Evolutionary conservation across 2,797 vertebrate genomes (phyloP).

Genomic region (Brachymystax lenok): DNA sequence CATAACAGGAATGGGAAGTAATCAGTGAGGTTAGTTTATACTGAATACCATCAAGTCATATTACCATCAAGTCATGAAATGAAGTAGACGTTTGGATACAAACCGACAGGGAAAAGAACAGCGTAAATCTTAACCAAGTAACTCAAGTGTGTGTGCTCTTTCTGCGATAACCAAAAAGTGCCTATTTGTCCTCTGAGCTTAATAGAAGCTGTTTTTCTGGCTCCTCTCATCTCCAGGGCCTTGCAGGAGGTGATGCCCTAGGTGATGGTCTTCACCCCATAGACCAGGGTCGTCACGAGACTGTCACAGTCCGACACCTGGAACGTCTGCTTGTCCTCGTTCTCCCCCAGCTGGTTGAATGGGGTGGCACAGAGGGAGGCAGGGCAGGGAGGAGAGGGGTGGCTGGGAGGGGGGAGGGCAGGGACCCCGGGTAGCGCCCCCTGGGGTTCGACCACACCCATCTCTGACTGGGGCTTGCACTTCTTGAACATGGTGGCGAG

Average conservation of each 20-base stretch:
- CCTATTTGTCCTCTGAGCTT: not conserved
- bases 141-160: not conserved
- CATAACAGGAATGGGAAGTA: not conserved
- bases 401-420: constrained; percentile 69
- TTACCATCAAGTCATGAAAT: too few species aligned
- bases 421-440: constrained; percentile 84
- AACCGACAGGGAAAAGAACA: too few species aligned
- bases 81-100: too few species aligned
- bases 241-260: constrained; percentile 99
- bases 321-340: constrained; percentile 97
- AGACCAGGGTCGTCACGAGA: constrained; percentile 95
- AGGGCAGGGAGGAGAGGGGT: constrained; percentile 74
- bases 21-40: not conserved
- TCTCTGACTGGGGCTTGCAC: constrained; percentile 96
- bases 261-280: constrained; percentile 97
- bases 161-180: too few species aligned
- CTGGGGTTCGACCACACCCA: constrained; percentile 85
- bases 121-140: not conserved
- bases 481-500: constrained; percentile 97
- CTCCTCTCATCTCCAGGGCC: constrained; percentile 87
- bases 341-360: constrained; percentile 91
- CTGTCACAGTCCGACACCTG: constrained; percentile 97
- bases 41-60: not conserved
- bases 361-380: constrained; percentile 73
- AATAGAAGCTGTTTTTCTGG: too few species aligned